Percentiles rank a stretch among this genome's conserved stretches.
Evolutionary conservation across 2,113 vertebrate species (phyloP).

Genomic region (Ptyas mucosa): DNA sequence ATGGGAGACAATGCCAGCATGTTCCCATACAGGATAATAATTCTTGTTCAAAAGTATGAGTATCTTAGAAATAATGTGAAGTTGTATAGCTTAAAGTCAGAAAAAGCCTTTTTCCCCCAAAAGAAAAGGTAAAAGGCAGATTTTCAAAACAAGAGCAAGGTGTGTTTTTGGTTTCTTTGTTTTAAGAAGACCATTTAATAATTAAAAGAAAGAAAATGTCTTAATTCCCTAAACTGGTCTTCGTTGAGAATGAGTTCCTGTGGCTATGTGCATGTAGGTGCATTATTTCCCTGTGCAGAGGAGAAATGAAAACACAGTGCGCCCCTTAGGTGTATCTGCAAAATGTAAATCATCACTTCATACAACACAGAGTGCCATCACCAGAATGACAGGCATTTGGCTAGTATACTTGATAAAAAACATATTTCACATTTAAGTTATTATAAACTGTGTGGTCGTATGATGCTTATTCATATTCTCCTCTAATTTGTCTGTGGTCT

Average conservation of each 20-base stretch:
- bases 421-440: slow-evolving; percentile 27
- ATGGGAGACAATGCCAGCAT: background rate
- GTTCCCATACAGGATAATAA: background rate
- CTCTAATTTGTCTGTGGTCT: slow-evolving; percentile 22
- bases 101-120: background rate
- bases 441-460: slow-evolving; percentile 28
- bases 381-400: background rate
- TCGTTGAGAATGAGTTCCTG: background rate
- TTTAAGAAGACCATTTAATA: background rate
- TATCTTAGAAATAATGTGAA: background rate
- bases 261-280: background rate
- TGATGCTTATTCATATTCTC: slow-evolving; percentile 19
- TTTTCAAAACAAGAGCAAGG: background rate
- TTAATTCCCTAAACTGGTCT: background rate
- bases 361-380: background rate
- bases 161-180: background rate
- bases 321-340: background rate
- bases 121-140: background rate
- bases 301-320: background rate
- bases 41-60: background rate
- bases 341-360: background rate
- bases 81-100: background rate
- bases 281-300: background rate
- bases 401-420: background rate
- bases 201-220: background rate